phyloP scores from a whole-genome alignment of 2,113 vertebrate genomes.

The Silurus meridionalis region DNA sequence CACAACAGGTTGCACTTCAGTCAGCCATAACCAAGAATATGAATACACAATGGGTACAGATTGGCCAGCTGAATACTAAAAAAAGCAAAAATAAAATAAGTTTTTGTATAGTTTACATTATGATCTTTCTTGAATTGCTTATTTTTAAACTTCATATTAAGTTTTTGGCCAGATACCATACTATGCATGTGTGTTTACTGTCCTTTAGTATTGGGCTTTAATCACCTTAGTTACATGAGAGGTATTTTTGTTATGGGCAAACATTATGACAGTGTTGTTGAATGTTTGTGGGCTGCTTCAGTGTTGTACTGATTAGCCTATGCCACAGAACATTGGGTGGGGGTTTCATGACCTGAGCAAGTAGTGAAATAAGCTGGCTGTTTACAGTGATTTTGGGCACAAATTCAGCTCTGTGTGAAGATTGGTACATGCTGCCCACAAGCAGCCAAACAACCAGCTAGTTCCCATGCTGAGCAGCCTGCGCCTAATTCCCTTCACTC shows the following conservation, averaged over 20 bases:
- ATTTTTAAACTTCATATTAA: slow-evolving; percentile 32
- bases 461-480: slow-evolving; percentile 12
- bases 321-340: background rate
- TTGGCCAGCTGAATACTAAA: background rate
- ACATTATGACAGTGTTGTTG: slow-evolving; percentile 12
- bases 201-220: background rate
- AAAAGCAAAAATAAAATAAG: background rate
- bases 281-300: background rate
- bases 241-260: background rate
- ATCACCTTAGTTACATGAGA: slow-evolving; percentile 2
- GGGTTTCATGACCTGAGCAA: slow-evolving; percentile 1
- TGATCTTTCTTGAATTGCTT: background rate
- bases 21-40: background rate
- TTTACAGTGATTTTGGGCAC: slow-evolving; percentile 5
- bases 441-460: slow-evolving; percentile 13
- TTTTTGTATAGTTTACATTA: background rate
- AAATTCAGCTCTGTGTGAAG: background rate
- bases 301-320: background rate
- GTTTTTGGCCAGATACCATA: background rate
- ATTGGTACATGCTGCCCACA: slow-evolving; percentile 13
- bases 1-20: background rate
- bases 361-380: background rate
- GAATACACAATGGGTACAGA: background rate
- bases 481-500: slow-evolving; percentile 41
- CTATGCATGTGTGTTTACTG: background rate